Evolutionary conservation across 2,797 vertebrate species (phyloP).

Genomic region (Chrysocyon brachyurus): DNA sequence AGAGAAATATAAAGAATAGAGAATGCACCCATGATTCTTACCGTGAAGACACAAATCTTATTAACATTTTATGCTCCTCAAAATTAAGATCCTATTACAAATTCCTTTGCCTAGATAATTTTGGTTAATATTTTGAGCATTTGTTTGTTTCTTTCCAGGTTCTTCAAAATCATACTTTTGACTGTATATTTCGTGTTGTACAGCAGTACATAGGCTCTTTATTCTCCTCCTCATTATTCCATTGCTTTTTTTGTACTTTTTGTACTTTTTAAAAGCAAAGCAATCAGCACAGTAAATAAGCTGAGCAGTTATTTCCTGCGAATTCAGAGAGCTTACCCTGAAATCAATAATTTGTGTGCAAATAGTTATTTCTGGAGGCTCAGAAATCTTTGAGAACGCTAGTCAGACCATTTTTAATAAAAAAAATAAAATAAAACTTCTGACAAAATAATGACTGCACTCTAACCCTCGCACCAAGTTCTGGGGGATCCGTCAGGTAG

Average conservation of each 20-base stretch:
- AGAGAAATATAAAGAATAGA: constrained; percentile 44
- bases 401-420: neutral
- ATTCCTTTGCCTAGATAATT: neutral
- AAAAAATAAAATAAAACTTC: neutral
- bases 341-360: constrained; percentile 17
- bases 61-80: neutral
- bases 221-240: neutral
- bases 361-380: neutral
- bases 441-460: neutral
- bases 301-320: neutral
- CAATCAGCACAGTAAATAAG: neutral
- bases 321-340: neutral
- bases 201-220: neutral
- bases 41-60: neutral
- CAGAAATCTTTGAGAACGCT: neutral
- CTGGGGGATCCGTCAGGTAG: neutral
- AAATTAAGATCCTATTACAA: neutral
- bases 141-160: neutral
- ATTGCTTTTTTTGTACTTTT: neutral
- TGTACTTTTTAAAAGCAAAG: neutral
- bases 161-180: constrained; percentile 30
- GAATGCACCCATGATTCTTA: constrained; percentile 11
- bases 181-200: neutral
- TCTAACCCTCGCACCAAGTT: neutral
- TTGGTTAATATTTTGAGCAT: neutral